Evolutionary conservation across 2,888 invertebrate genomes (phyloP).

Genomic region (Cheilosia urbana): DNA sequence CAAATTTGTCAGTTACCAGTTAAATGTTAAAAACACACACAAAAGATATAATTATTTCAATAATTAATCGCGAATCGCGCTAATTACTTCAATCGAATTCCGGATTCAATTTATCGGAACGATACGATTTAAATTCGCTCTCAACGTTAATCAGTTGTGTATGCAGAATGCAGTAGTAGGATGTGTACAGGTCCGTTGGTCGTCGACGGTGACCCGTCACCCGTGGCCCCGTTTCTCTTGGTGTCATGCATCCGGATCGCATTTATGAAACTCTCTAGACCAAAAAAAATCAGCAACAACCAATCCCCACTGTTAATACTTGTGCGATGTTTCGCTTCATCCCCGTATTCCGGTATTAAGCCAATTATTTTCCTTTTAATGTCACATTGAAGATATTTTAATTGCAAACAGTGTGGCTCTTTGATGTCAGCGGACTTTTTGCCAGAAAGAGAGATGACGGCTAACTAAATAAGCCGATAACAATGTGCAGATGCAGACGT

Average conservation of each 20-base stretch:
- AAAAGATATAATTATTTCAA: constrained; percentile 23
- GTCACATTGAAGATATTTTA: constrained; percentile 64
- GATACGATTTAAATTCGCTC: constrained; percentile 54
- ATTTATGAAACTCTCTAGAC: constrained; percentile 42
- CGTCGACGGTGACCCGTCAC: too few relatives aligned
- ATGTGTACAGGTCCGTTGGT: too few relatives aligned
- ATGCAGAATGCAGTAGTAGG: too few relatives aligned
- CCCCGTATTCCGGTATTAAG: constrained; percentile 48
- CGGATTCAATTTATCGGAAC: constrained; percentile 61
- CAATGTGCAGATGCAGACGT: constrained; percentile 27
- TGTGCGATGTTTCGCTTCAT: constrained; percentile 17
- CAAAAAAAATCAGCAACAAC: neutral
- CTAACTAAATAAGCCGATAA: constrained; percentile 59
- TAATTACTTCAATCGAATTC: constrained; percentile 64
- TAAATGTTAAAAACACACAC: constrained; percentile 30
- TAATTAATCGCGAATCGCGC: constrained; percentile 27
- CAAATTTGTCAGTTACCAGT: constrained; percentile 34
- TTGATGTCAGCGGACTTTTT: constrained; percentile 27
- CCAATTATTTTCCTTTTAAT: constrained; percentile 69
- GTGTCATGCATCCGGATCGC: constrained; percentile 17
- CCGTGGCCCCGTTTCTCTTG: neutral
- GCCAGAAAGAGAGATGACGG: constrained; percentile 9
- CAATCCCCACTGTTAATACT: constrained; percentile 5
- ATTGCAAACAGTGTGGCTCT: constrained; percentile 44
- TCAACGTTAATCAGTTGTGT: constrained; percentile 9